These are phyloP conservation scores for Gallirallus australis DNA, from an alignment of 2,797 vertebrate genomes.

Conservation along the genomic window DNA sequence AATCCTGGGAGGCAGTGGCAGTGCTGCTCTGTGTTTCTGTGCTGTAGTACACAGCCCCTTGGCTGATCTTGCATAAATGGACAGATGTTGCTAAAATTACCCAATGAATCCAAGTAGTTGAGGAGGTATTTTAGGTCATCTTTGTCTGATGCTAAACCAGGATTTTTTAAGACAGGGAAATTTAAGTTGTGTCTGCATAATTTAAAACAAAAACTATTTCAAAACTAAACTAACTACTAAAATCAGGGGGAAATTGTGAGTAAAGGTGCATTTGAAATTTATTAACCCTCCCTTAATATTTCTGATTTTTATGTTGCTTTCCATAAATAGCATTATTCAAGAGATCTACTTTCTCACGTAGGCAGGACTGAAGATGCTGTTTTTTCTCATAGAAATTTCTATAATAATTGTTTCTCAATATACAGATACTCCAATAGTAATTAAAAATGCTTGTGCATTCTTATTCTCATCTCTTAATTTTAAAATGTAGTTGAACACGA, in stretches of 20 bases:
- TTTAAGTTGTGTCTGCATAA: neutral
- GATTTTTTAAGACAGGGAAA: neutral
- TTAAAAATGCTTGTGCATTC: constrained; percentile 1
- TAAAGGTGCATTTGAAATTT: neutral
- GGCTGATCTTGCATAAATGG: neutral
- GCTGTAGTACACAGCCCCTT: neutral
- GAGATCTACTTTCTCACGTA: neutral
- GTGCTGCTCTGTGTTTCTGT: neutral
- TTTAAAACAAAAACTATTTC: neutral
- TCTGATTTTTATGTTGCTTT: neutral
- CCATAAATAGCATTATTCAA: neutral
- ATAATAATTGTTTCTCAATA: neutral
- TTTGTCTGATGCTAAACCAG: neutral
- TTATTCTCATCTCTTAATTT: neutral
- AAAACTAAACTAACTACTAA: neutral
- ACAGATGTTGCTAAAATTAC: neutral
- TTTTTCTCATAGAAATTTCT: neutral
- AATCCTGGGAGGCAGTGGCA: neutral
- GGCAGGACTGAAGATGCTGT: neutral
- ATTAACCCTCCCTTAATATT: neutral
- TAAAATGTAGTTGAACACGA: neutral
- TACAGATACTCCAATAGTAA: neutral
- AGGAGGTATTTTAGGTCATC: neutral
- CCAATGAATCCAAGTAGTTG: neutral
- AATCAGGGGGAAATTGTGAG: neutral